These are phyloP conservation scores for Crocallis elinguaria DNA, from an alignment of 2,888 invertebrate species.

Conservation along the genomic window DNA sequence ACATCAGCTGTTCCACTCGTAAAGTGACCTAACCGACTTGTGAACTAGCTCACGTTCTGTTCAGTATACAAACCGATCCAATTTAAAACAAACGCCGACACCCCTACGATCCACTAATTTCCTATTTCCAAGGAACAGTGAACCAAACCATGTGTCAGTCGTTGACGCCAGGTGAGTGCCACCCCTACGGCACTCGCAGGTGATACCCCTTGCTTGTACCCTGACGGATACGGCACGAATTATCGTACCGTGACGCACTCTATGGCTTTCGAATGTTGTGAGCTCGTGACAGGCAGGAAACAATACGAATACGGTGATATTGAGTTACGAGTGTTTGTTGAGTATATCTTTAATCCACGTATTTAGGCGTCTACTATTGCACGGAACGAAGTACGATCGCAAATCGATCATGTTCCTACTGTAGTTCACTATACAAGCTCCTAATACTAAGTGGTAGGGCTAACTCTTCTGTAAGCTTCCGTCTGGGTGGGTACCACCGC, in stretches of 20 bases:
- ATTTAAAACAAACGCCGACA: background rate
- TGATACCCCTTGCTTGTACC: constrained; percentile 38
- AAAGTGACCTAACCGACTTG: no score
- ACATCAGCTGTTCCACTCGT: no score
- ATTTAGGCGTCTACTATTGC: no score
- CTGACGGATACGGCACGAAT: constrained; percentile 50
- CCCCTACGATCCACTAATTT: constrained; percentile 10
- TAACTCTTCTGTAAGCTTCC: no score
- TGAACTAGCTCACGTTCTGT: background rate
- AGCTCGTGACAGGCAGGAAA: constrained; percentile 24
- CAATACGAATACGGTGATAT: constrained; percentile 12
- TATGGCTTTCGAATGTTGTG: constrained; percentile 60
- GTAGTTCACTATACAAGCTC: no score
- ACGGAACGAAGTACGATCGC: no score
- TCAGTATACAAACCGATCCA: background rate
- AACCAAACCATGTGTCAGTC: constrained; percentile 28
- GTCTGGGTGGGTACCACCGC: no score
- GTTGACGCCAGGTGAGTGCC: constrained; percentile 35
- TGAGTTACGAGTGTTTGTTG: constrained; percentile 10
- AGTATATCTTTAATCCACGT: background rate
- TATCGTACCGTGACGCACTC: constrained; percentile 63
- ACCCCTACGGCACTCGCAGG: constrained; percentile 1
- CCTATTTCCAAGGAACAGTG: constrained; percentile 2
- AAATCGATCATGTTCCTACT: no score
- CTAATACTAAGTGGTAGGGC: no score